Evolutionary conservation across 2,888 invertebrate species (phyloP), one percentile per base, ranked within the genome.

Genomic region (Drosophila koepferae): DNA sequence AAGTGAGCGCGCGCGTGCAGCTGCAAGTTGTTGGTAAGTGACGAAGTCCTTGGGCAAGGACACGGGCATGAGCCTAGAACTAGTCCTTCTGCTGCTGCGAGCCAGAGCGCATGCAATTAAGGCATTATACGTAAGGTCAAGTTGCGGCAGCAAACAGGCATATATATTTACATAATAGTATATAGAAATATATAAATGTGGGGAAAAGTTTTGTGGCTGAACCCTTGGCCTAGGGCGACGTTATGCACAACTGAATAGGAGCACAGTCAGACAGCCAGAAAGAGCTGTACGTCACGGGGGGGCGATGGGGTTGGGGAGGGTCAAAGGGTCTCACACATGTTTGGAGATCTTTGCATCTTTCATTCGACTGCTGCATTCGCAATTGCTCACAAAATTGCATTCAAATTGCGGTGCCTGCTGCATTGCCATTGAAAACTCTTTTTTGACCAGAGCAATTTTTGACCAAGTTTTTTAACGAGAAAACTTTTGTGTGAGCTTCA

Each of bases 1-100:
- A 98, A 95, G 97, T 97, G 95, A 97, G 97, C 94, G 97, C 97
- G 94, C 96, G 97, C 94, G 96, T 98, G 93, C 96, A 96, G 92
- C 96, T 98, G 92, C 97, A 97, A 93, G 97, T 98, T 89, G 97
- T 98, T 92, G 97, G 98, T 98, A 93, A 96, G 97, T 95, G 72
- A 53, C 58, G 58, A 68, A 36, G 66, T 60, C 61, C 83, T 68
- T 40, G 59, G 62, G 4, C 63, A 75, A 63, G 67, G 62, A 55
- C 60, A 68, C 16, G 43, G 43, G 51, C 56, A 46, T 31, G 44
- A 48, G 71, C 44, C 46, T 23, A 41, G 61, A 56, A 56, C 56
- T 48, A 43, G 70, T 74, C 18, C 71, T 63, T 62, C 60, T 16
- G 38, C 48, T n/a, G 40, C 3, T 55, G 53, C 54, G 55, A 41